These are phyloP conservation scores for Pseudobourletiella spinata DNA, from an alignment of 1,140 invertebrate species.

Conservation along the genomic window DNA sequence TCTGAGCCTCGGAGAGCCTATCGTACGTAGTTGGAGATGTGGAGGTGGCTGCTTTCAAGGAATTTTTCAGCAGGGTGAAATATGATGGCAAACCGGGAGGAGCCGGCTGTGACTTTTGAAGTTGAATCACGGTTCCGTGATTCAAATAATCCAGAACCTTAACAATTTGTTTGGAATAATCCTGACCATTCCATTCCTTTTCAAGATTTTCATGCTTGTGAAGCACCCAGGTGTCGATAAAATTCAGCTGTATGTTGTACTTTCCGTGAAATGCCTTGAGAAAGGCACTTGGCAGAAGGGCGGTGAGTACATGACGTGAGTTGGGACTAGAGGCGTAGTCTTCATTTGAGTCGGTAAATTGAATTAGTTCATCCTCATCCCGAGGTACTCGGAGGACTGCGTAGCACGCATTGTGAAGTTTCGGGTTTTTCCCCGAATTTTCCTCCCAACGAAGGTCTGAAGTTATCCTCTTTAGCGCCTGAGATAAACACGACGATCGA, in stretches of 20 bases:
- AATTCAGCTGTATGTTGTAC: slow-evolving; percentile 17
- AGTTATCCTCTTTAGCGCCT: slow-evolving; percentile 12
- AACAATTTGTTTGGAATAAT: slow-evolving; percentile 6
- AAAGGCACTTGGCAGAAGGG: slow-evolving; percentile 15
- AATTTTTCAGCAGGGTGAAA: background rate
- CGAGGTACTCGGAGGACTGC: slow-evolving; percentile 12
- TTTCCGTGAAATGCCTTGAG: slow-evolving; percentile 11
- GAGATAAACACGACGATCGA: slow-evolving; percentile 1
- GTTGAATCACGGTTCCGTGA: slow-evolving; percentile 10
- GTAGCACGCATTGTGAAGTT: slow-evolving; percentile 1
- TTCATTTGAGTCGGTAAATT: slow-evolving; percentile 3
- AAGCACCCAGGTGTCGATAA: slow-evolving; percentile 16
- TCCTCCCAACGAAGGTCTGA: slow-evolving; percentile 15
- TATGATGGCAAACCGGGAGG: slow-evolving; percentile 1
- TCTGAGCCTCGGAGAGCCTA: background rate
- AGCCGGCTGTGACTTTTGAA: slow-evolving; percentile 2
- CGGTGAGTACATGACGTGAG: slow-evolving; percentile 7
- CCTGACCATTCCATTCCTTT: background rate
- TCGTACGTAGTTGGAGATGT: background rate
- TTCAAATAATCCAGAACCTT: slow-evolving; percentile 22
- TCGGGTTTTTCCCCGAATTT: background rate
- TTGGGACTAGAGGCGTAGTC: background rate
- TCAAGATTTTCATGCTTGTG: background rate
- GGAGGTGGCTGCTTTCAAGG: background rate
- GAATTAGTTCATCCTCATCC: background rate